phyloP scores from a whole-genome alignment of 1,140 invertebrate species.

The Halesus radiatus region DNA sequence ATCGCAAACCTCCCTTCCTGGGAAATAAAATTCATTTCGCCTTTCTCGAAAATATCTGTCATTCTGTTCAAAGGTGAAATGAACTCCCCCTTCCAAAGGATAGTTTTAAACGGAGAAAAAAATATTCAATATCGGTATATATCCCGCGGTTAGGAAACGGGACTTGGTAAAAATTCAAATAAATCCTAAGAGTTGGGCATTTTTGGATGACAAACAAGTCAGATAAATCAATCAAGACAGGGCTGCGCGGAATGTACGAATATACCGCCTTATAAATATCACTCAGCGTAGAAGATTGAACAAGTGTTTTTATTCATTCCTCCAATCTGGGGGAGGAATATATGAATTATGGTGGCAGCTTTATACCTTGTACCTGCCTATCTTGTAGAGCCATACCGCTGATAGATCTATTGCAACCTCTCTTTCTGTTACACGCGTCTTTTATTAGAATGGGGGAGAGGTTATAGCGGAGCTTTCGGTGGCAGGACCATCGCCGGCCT shows the following conservation, averaged over 20 bases:
- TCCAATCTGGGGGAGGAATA: slow-evolving; percentile 14
- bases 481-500: not conserved
- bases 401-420: too few relatives aligned
- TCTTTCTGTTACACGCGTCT: too few relatives aligned
- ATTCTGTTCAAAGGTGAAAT: slow-evolving; percentile 53
- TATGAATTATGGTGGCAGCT: slow-evolving; percentile 32
- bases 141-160: slow-evolving; percentile 58
- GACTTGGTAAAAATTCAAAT: slow-evolving; percentile 70
- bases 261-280: slow-evolving; percentile 52
- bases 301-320: slow-evolving; percentile 56
- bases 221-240: slow-evolving; percentile 71
- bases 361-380: not conserved
- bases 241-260: slow-evolving; percentile 60
- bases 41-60: slow-evolving; percentile 41
- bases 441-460: too few relatives aligned
- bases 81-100: not conserved
- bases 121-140: slow-evolving; percentile 56
- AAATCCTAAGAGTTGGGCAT: slow-evolving; percentile 62
- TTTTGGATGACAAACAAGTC: slow-evolving; percentile 69
- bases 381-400: too few relatives aligned
- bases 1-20: slow-evolving; percentile 5
- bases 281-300: slow-evolving; percentile 51
- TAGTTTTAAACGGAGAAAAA: slow-evolving; percentile 53
- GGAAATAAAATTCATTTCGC: slow-evolving; percentile 31
- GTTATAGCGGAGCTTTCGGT: too few relatives aligned